Evolutionary conservation across 2,113 vertebrate species (phyloP).

Genomic region (Saccopteryx leptura): DNA sequence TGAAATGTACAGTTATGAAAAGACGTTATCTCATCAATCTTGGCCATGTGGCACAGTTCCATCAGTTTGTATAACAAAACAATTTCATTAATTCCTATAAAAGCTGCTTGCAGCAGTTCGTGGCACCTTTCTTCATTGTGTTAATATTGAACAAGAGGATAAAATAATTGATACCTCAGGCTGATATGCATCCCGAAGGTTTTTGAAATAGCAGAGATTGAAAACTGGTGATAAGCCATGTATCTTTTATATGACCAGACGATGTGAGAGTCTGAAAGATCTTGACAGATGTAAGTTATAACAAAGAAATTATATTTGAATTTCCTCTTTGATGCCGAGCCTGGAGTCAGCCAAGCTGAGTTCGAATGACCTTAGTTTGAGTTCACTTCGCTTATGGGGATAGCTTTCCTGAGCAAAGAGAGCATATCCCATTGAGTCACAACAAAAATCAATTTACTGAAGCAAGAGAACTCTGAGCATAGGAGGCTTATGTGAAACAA

Average conservation of each 20-base stretch:
- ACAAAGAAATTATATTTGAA: constrained; percentile 15
- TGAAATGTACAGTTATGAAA: constrained; percentile 54
- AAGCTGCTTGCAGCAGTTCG: constrained; percentile 2
- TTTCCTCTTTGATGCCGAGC: constrained; percentile 25
- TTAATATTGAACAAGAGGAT: neutral
- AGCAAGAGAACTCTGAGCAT: neutral
- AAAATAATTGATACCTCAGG: neutral
- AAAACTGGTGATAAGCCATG: neutral
- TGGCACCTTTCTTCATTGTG: neutral
- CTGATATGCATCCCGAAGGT: constrained; percentile 14
- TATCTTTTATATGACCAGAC: neutral
- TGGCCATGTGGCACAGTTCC: neutral
- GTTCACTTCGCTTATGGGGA: neutral
- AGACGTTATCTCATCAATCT: constrained; percentile 29
- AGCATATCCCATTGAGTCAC: neutral
- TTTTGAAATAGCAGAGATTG: neutral
- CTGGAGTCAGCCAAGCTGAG: constrained; percentile 10
- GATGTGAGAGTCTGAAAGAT: constrained; percentile 38
- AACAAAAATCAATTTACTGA: constrained; percentile 25
- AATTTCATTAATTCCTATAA: constrained; percentile 24
- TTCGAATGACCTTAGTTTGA: neutral
- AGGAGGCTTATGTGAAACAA: neutral
- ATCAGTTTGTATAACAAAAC: constrained; percentile 22
- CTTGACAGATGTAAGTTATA: neutral
- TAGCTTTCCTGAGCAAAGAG: neutral